Evolutionary conservation across 2,113 vertebrate genomes (phyloP).

Genomic region (Alexandromys fortis): DNA sequence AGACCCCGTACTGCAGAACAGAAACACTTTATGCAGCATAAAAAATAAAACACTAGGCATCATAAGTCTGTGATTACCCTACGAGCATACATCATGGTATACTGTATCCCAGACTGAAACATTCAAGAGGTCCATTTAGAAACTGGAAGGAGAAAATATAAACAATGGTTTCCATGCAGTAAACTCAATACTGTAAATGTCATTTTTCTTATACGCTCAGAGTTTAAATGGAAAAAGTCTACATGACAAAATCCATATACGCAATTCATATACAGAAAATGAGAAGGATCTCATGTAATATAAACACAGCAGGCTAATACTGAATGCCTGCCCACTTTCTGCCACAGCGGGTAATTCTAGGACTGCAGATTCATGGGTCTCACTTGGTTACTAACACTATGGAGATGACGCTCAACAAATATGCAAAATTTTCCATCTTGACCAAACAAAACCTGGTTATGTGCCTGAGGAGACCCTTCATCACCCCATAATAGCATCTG

Average conservation of each 20-base stretch:
- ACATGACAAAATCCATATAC: background rate
- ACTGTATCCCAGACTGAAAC: conserved; percentile 19
- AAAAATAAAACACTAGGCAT: background rate
- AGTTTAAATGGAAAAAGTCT: background rate
- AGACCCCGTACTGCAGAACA: background rate
- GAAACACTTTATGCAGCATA: background rate
- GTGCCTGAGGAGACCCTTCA: background rate
- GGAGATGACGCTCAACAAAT: background rate
- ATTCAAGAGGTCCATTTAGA: conserved; percentile 15
- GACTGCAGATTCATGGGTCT: background rate
- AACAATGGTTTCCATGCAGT: background rate
- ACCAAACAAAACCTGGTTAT: background rate
- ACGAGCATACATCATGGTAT: background rate
- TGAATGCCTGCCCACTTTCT: background rate
- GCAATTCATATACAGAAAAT: background rate
- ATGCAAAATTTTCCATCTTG: background rate
- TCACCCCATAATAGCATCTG: background rate
- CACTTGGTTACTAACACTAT: background rate
- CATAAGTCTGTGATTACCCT: background rate
- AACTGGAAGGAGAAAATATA: conserved; percentile 2
- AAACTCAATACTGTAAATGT: background rate
- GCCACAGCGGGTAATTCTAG: background rate
- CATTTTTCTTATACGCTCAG: background rate
- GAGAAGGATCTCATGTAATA: background rate
- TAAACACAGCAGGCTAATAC: background rate